Evolutionary conservation across 2,113 vertebrate species (phyloP).

Genomic region (sheep (Ovis aries)): DNA sequence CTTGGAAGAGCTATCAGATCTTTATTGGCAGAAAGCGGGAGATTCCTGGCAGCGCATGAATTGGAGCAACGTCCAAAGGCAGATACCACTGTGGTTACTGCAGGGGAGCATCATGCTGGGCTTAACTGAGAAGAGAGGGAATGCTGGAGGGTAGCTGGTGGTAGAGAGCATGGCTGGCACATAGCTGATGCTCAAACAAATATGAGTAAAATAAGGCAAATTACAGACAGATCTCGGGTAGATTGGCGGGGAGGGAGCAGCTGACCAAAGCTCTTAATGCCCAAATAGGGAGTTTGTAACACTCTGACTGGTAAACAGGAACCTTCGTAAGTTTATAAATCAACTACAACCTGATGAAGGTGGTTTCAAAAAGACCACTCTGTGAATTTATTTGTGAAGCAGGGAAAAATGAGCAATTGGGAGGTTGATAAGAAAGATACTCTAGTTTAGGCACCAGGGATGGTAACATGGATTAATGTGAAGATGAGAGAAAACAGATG

Average conservation of each 20-base stretch:
- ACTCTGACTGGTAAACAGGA: background rate
- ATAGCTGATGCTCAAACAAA: background rate
- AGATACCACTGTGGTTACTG: background rate
- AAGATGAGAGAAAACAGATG: background rate
- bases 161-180: background rate
- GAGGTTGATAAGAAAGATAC: background rate
- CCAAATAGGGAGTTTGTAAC: background rate
- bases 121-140: background rate
- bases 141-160: background rate
- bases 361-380: background rate
- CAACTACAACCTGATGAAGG: background rate
- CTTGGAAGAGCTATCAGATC: background rate
- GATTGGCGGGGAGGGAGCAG: background rate
- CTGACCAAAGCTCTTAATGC: background rate
- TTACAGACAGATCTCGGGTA: background rate
- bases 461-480: background rate
- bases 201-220: background rate
- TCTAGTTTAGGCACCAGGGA: background rate
- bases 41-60: background rate
- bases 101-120: background rate
- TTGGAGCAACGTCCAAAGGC: background rate
- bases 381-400: background rate
- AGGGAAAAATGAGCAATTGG: background rate
- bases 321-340: background rate
- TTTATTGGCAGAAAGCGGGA: background rate